Base-by-base conservation (phyloP, 2,888 invertebrate species). In the Halictus ligatus region DNA sequence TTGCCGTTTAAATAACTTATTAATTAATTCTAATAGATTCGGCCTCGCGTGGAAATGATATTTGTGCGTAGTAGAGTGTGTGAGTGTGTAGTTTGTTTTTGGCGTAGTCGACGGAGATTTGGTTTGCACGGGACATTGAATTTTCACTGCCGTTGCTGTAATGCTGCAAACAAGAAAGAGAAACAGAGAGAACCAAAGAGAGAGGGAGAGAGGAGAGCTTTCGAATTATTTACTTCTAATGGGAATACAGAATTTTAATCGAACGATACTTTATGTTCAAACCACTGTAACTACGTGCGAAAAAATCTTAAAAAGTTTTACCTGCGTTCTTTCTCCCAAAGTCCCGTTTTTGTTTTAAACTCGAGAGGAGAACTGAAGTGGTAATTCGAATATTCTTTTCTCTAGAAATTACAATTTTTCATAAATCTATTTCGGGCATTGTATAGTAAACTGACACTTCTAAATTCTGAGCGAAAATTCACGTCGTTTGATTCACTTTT, bases 1-100 rank as follows among this genome's bases (percentile, higher is more conserved):
- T 75, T 73, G 84, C 58, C 77, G 85, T 77, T 85, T 77, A 84
- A 84, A 85, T 79, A 79, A 85, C 76, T 83, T 77, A 75, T 83
- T 84, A 83, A 85, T 85, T 85, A 85, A 84, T 84, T 85, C 79
- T 74, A 83, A 84, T 84, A 80, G 84, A 80, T 85, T 85, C 76
- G 58, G 50, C 48, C 58, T 10, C 72, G 72, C 48, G 46, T 50
- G 75, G 48, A 46, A 60, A 54, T 46, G 69, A 60, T 84, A 80
- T 80, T 75, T 73, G 40, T 46, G 35, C 72, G n/a, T n/a, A n/a
- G n/a, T n/a, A n/a, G n/a, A n/a, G n/a, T n/a, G n/a, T n/a, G n/a
- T n/a, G 18, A 50, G 40, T 35, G 29, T 35, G 21, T 12, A 40
- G n/a, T 50, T 54, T 72, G 82, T 58, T 79, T 75, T 74, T 48